phyloP scores from a whole-genome alignment of 2,888 invertebrate genomes.

The Galerucella nymphaeae region DNA sequence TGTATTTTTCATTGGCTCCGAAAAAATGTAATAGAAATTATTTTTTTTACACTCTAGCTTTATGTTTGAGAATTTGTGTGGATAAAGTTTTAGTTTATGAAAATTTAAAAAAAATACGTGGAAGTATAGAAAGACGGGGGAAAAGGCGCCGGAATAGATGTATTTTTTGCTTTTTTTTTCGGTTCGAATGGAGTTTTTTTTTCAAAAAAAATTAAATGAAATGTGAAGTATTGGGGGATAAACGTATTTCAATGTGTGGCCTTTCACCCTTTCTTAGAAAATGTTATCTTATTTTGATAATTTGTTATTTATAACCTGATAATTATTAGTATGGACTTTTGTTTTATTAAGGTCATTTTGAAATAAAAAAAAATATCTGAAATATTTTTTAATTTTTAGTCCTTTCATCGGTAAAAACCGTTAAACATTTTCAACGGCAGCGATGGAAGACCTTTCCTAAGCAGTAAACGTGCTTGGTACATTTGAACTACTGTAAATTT shows the following conservation, averaged over 20 bases:
- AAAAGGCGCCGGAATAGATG: conserved; percentile 1
- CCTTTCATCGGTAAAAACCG: background rate
- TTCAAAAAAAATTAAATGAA: background rate
- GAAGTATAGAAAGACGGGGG: conserved; percentile 10
- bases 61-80: conserved; percentile 29
- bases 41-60: conserved; percentile 20
- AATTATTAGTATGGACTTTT: conserved; percentile 43
- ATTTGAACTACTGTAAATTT: too few species aligned
- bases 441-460: too few species aligned
- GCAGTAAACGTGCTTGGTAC: too few species aligned
- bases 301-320: conserved; percentile 37
- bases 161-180: conserved; percentile 1
- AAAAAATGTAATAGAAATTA: conserved; percentile 18
- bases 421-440: too few species aligned
- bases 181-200: background rate
- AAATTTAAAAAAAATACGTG: conserved; percentile 7
- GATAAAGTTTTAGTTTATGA: conserved; percentile 33
- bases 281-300: conserved; percentile 36
- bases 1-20: conserved; percentile 21
- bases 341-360: conserved; percentile 42
- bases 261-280: conserved; percentile 26
- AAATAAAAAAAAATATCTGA: conserved; percentile 38
- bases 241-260: conserved; percentile 20
- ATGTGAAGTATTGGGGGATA: background rate
- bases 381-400: conserved; percentile 5